A percentile compares a stretch with the other conserved stretches of the same genome.
These are phyloP conservation scores for Syrphus vitripennis DNA, from an alignment of 2,888 invertebrate genomes.

Conservation along the genomic window DNA sequence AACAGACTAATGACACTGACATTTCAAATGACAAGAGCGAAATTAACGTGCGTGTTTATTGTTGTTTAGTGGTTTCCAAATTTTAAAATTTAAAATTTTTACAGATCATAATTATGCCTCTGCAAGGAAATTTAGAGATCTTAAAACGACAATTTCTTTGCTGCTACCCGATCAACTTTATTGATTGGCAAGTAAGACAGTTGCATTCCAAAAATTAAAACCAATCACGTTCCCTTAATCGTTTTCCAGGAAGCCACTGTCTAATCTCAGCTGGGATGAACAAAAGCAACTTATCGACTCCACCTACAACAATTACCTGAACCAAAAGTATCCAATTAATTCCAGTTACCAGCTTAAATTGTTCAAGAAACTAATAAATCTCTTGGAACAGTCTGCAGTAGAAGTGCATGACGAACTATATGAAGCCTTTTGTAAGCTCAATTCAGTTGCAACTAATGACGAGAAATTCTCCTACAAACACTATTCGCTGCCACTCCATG, in stretches of 20 bases:
- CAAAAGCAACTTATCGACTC: slow-evolving; percentile 84
- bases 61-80: neutral
- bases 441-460: slow-evolving; percentile 79
- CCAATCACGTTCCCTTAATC: neutral
- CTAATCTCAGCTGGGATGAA: slow-evolving; percentile 79
- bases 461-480: slow-evolving; percentile 84
- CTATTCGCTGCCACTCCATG: slow-evolving; percentile 81
- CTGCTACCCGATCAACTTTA: slow-evolving; percentile 76
- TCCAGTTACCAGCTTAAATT: slow-evolving; percentile 85
- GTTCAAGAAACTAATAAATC: slow-evolving; percentile 85
- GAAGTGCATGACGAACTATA: slow-evolving; percentile 87
- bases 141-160: slow-evolving; percentile 76
- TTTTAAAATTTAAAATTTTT: neutral
- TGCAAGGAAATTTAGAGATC: neutral
- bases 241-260: slow-evolving; percentile 14
- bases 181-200: slow-evolving; percentile 74
- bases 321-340: slow-evolving; percentile 85
- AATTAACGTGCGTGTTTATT: neutral
- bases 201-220: neutral
- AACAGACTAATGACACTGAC: neutral
- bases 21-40: neutral
- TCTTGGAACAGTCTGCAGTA: slow-evolving; percentile 82
- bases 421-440: slow-evolving; percentile 82
- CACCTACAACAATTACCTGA: slow-evolving; percentile 83
- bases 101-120: neutral